Base-by-base conservation (phyloP, 2,888 invertebrate species). In the Aquatica leii region DNA sequence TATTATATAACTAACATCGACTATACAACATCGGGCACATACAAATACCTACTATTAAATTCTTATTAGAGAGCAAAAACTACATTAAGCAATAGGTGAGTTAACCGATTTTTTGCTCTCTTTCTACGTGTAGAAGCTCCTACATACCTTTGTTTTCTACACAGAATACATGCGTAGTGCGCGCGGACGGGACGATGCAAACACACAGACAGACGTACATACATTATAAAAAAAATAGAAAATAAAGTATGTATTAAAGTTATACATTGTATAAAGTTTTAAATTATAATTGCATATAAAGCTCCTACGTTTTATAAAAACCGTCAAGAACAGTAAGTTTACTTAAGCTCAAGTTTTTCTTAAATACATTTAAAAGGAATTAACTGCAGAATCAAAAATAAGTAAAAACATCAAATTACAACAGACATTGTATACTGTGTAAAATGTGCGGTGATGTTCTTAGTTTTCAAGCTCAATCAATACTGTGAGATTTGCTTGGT, bases 131-230 rank as follows among this genome's bases (percentile, higher is more conserved):
- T 74, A 73, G 75, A 76, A 76, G 73, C 80, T 20, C n/a, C 61
- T 80, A 81, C 81, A 78, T 81, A 81, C 81, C 81, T 81, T 81
- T 81, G 79, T 80, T 81, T 80, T 81, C 81, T 81, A 80, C 77
- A 79, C 74, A 78, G 75, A 77, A 76, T 80, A 78, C 80, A 79
- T 78, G 77, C 74, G 75, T 74, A 76, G 78, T 76, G 78, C 76
- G 74, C 76, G 74, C 76, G 77, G 75, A 75, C 73, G 75, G 76
- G 73, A 74, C 77, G 77, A 75, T 75, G 74, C 77, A 78, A 80
- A 79, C 75, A 78, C 74, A 78, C 75, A 78, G 72, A 78, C 72
- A 72, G 63, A 73, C 70, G 66, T 71, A 69, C 69, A 53, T 64
- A 62, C 64, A 71, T 68, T 68, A 68, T 63, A 63, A 63, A 54